Evolutionary conservation across 2,888 invertebrate genomes (phyloP).

Genomic region (Eupithecia tripunctaria): DNA sequence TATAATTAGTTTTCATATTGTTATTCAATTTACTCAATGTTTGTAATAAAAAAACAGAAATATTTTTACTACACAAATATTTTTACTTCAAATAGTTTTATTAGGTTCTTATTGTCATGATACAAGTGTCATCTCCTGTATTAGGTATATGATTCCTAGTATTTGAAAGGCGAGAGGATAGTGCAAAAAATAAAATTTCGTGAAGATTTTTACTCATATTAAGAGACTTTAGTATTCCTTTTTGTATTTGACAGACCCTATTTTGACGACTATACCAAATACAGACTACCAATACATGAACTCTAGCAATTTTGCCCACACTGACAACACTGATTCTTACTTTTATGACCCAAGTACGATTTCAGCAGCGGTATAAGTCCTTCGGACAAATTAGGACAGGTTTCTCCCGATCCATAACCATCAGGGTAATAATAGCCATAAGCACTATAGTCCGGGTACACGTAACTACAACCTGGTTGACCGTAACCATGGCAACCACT

Average conservation of each 20-base stretch:
- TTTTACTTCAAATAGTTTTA: neutral
- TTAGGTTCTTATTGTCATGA: no score
- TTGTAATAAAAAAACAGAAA: neutral
- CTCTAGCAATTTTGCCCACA: constrained; percentile 29
- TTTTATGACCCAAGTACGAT: constrained; percentile 34
- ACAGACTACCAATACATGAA: neutral
- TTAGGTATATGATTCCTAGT: no score
- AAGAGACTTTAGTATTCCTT: no score
- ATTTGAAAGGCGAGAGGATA: no score
- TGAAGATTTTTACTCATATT: neutral
- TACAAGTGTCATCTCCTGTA: no score
- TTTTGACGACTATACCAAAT: neutral
- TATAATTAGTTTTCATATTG: no score
- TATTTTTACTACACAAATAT: neutral
- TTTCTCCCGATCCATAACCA: constrained; percentile 10
- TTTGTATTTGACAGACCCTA: no score
- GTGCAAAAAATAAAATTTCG: neutral
- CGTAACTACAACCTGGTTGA: constrained; percentile 16
- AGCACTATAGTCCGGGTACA: constrained; percentile 31
- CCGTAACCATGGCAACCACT: constrained; percentile 11
- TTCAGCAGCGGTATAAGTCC: constrained; percentile 40
- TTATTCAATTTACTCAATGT: no score
- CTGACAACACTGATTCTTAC: constrained; percentile 21
- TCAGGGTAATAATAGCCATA: constrained; percentile 34
- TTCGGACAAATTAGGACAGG: constrained; percentile 28